Evolutionary conservation across 2,888 invertebrate genomes (phyloP).

Genomic region (Melieria picta): DNA sequence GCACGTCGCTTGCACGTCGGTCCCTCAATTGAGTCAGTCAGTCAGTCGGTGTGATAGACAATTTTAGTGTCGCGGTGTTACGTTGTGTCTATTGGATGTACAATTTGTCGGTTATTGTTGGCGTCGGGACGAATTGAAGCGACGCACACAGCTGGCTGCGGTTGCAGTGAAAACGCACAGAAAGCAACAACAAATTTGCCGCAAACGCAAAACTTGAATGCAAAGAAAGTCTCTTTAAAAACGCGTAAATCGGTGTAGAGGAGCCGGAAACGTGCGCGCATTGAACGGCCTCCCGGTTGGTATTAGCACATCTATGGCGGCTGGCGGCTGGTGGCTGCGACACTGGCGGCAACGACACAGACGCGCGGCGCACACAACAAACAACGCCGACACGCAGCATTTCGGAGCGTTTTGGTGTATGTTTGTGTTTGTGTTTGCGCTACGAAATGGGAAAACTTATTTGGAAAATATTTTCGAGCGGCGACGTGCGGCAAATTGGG

Average conservation of each 20-base stretch:
- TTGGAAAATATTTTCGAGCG: background rate
- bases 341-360: constrained; percentile 8
- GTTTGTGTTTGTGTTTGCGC: background rate
- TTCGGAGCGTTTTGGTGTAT: background rate
- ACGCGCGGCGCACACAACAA: background rate
- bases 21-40: no score
- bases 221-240: background rate
- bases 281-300: constrained; percentile 9
- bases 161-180: no score
- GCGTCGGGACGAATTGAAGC: no score
- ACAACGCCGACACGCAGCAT: background rate
- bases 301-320: background rate
- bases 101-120: no score
- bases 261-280: background rate
- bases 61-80: background rate
- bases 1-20: constrained; percentile 13
- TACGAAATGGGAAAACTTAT: constrained; percentile 12
- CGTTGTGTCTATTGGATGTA: no score
- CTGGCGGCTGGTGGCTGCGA: constrained; percentile 11
- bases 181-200: background rate
- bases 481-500: background rate
- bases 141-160: no score
- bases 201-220: background rate
- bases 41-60: constrained; percentile 4
- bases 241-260: background rate